Conservation (phyloP, 2,888 invertebrate species). For the Limnephilus lunatus region DNA sequence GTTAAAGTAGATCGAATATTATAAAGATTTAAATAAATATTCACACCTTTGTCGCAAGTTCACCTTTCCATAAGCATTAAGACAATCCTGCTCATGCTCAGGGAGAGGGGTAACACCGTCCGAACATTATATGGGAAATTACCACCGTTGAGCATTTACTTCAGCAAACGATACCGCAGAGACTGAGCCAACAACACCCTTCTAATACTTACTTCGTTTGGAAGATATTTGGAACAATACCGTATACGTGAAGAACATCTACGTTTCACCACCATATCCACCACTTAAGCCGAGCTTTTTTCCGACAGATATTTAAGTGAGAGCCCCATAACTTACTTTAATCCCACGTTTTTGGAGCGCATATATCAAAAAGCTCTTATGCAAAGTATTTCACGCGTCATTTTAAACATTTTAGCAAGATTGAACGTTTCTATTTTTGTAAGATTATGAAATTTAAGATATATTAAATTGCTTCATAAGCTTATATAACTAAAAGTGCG, state of each 20-base stretch:
- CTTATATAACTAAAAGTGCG: background rate
- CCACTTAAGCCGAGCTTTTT: background rate
- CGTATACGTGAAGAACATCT: background rate
- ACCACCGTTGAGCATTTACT: constrained; percentile 26
- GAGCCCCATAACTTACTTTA: background rate
- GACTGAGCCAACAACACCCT: background rate
- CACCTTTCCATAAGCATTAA: background rate
- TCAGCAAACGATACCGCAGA: background rate
- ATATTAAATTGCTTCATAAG: background rate
- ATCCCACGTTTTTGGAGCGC: background rate
- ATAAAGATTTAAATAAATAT: background rate
- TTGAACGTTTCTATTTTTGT: background rate
- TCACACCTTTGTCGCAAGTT: background rate
- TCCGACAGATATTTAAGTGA: background rate
- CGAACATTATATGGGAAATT: background rate
- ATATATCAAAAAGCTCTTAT: background rate
- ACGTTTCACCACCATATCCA: constrained; percentile 3
- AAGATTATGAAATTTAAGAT: background rate
- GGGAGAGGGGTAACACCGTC: background rate
- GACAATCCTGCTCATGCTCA: background rate
- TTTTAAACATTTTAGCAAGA: background rate
- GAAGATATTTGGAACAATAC: background rate
- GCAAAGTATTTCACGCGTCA: background rate
- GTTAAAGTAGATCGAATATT: background rate
- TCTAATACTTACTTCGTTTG: background rate